Conservation (phyloP, 2,888 invertebrate species). For the Rotaria sp. region DNA sequence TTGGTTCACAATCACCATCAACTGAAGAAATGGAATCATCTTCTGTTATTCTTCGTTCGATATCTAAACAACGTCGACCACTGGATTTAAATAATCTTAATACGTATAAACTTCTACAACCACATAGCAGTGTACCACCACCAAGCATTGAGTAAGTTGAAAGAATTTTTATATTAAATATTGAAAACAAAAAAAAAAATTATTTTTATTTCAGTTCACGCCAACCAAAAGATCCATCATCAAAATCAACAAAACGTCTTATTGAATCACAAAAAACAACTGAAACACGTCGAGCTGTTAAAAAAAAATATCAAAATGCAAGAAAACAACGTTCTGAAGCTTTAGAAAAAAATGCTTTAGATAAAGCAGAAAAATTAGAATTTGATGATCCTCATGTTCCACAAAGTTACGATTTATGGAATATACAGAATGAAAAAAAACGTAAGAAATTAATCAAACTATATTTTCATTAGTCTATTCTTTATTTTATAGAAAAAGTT, state of each 20-base stretch:
- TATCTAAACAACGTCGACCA: neutral
- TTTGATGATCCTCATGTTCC: neutral
- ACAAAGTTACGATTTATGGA: neutral
- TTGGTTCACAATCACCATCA: neutral
- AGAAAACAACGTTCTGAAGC: conserved; percentile 3
- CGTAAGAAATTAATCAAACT: neutral
- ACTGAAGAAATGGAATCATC: neutral
- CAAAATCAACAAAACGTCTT: neutral
- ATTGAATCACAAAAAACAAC: neutral
- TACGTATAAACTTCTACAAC: neutral
- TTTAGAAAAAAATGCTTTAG: neutral
- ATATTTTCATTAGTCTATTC: neutral
- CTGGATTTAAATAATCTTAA: conserved; percentile 4
- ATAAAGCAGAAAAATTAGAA: neutral
- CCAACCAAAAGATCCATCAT: neutral
- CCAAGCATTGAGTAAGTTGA: neutral
- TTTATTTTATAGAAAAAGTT: neutral
- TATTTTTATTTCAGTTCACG: neutral
- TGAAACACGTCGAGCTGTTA: neutral
- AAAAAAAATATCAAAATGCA: conserved; percentile 6
- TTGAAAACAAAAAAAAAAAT: too few relatives aligned
- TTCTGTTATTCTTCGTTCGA: neutral
- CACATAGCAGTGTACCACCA: conserved; percentile 4
- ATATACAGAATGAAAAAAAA: neutral
- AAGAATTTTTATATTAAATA: too few relatives aligned